Evolutionary conservation across 2,888 invertebrate species (phyloP).

Genomic region (Didymodactylos carnosus): DNA sequence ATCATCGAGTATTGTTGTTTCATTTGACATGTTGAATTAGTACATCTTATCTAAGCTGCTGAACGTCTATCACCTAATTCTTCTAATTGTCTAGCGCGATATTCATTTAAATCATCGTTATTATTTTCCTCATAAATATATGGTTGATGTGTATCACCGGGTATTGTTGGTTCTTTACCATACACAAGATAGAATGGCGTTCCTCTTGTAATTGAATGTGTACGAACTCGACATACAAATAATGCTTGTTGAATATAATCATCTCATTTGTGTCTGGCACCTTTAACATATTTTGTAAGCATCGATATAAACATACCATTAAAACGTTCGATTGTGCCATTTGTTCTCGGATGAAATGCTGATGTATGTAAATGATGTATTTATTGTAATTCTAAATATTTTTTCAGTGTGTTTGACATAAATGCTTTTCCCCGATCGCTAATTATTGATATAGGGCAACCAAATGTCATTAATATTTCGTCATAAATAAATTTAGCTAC

Average conservation of each 20-base stretch:
- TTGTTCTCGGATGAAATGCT: neutral
- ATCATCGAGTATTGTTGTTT: no score
- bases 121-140: no score
- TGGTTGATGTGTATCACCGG: no score
- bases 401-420: neutral
- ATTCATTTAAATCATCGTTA: no score
- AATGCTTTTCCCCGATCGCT: neutral
- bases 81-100: no score
- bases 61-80: no score
- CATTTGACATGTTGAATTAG: no score
- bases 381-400: neutral
- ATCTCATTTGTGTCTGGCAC: neutral
- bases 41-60: no score
- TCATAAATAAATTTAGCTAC: neutral
- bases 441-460: neutral
- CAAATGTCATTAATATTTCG: neutral
- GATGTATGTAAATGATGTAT: neutral
- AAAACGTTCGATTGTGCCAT: neutral
- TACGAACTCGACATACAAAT: no score
- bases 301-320: neutral
- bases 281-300: neutral
- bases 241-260: neutral
- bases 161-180: no score
- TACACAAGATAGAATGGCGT: no score
- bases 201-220: no score